These are phyloP conservation scores for Zaprionus kolodkinae DNA, from an alignment of 1,140 invertebrate genomes.

Conservation along the genomic window DNA sequence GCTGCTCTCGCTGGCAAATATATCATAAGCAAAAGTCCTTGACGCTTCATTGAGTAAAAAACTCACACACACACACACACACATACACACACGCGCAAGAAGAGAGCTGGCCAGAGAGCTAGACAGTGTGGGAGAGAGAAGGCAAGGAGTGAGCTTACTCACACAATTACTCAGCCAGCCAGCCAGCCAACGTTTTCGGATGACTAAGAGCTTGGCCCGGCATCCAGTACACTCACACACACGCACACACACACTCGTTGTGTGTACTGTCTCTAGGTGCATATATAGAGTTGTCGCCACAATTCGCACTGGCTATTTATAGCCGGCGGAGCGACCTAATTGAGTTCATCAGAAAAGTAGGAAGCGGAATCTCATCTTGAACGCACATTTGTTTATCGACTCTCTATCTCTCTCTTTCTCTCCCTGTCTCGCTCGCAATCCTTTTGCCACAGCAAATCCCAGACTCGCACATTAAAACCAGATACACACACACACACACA, in stretches of 20 bases:
- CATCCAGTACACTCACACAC: neutral
- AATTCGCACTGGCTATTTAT: slow-evolving; percentile 22
- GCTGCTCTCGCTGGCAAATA: slow-evolving; percentile 63
- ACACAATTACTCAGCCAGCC: slow-evolving; percentile 62
- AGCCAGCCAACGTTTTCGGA: slow-evolving; percentile 62
- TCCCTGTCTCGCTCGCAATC: slow-evolving; percentile 18
- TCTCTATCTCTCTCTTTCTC: neutral
- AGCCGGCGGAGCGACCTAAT: slow-evolving; percentile 21
- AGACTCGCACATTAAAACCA: slow-evolving; percentile 46
- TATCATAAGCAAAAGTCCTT: slow-evolving; percentile 81
- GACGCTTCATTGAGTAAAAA: slow-evolving; percentile 82
- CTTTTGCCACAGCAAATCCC: slow-evolving; percentile 38
- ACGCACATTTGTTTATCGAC: slow-evolving; percentile 45
- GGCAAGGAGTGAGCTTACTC: slow-evolving; percentile 23
- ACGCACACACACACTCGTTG: neutral
- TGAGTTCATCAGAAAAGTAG: slow-evolving; percentile 37
- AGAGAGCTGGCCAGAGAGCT: neutral
- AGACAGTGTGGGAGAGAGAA: neutral
- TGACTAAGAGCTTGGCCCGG: slow-evolving; percentile 65
- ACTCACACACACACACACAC: slow-evolving; percentile 53
- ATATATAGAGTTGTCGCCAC: neutral
- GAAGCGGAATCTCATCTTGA: slow-evolving; percentile 18
- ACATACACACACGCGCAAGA: slow-evolving; percentile 15
- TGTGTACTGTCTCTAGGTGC: neutral
- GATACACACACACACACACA: slow-evolving; percentile 24